Evolutionary conservation across 2,888 invertebrate genomes (phyloP), one percentile per base, ranked within the genome.

Genomic region (Cenopis cana): DNA sequence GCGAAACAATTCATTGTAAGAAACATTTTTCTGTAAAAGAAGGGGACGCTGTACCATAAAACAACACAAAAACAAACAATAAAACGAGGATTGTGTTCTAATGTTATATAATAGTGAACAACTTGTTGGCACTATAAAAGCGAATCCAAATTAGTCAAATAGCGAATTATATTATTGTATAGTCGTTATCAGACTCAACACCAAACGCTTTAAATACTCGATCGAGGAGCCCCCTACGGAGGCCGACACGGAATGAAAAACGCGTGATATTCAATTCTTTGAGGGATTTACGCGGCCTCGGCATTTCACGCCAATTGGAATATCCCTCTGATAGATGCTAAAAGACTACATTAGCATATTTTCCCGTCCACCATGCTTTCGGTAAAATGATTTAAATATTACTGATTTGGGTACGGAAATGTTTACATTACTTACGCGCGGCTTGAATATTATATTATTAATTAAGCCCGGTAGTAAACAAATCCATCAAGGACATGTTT

Each of bases 401-500:
- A 52, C 62, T 14, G 57, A 50, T 69, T 69, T 69, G 38, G 55
- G 57, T 41, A 49, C 38, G 49, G 38, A 41, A 18, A 50, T 52
- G 49, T 64, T 64, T 64, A 57, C 57, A 33, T 56, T 54, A 29
- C 20, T 64, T 38, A 33, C 64, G 38, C 41, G 57, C 49, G 29
- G 52, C 6, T 61, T 18, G 50, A 41, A 70, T 54, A 65, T 60
- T 65, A 20, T 24, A 55, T 61, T 59, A 55, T 61, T 59, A 71
- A 66, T 67, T 66, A 60, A 61, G 49, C 61, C 55, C 14, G 17
- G 55, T 55, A 55, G 66, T 60, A 66, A 66, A 71, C 66, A 61
- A 61, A 49, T 29, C 52, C 54, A 56, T 59, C 41, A 69, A 14
- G 52, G 20, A 24, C 24, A 46, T 50, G 33, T 20, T 20, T 62